phyloP scores from a whole-genome alignment of 2,797 vertebrate species.

The Menidia menidia region DNA sequence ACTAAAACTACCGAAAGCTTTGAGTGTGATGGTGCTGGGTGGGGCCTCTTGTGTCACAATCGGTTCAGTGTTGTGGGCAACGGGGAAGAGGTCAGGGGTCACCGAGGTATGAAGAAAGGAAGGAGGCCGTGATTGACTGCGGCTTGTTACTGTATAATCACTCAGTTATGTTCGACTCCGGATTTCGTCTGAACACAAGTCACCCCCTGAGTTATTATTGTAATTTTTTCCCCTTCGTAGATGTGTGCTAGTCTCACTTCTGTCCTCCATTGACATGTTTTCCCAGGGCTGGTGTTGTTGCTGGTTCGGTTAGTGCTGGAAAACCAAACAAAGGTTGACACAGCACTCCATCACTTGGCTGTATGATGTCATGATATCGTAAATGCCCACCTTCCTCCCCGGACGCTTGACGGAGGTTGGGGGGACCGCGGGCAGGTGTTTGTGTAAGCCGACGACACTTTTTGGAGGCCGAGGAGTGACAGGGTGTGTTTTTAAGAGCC shows the following conservation, averaged over 20 bases:
- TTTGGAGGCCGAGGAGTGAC: slow-evolving; percentile 60
- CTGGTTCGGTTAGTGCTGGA: slow-evolving; percentile 69
- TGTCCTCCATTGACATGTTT: slow-evolving; percentile 66
- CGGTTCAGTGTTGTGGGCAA: slow-evolving; percentile 28
- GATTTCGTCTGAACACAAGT: slow-evolving; percentile 37
- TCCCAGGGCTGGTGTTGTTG: slow-evolving; percentile 63
- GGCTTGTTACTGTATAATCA: slow-evolving; percentile 51
- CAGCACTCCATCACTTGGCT: slow-evolving; percentile 75
- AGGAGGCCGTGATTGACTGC: slow-evolving; percentile 46
- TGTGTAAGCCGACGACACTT: slow-evolving; percentile 54
- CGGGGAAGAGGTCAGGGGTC: slow-evolving; percentile 32
- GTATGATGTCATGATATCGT: slow-evolving; percentile 74
- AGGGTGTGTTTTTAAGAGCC: slow-evolving; percentile 61
- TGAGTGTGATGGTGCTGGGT: slow-evolving; percentile 31
- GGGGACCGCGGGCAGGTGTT: slow-evolving; percentile 28
- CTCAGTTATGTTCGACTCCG: slow-evolving; percentile 18
- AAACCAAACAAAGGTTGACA: slow-evolving; percentile 78
- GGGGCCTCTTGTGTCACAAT: slow-evolving; percentile 33
- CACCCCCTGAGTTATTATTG: slow-evolving; percentile 38
- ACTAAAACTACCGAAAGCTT: not conserved
- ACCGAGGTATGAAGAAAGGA: slow-evolving; percentile 40
- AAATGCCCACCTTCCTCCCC: slow-evolving; percentile 45
- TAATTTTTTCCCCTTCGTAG: slow-evolving; percentile 10
- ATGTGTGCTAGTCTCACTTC: slow-evolving; percentile 26
- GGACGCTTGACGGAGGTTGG: slow-evolving; percentile 41